Percentiles rank a stretch among this genome's conserved stretches.
These are phyloP conservation scores for Andrena trimmerana DNA, from an alignment of 2,888 invertebrate species.

Conservation along the genomic window DNA sequence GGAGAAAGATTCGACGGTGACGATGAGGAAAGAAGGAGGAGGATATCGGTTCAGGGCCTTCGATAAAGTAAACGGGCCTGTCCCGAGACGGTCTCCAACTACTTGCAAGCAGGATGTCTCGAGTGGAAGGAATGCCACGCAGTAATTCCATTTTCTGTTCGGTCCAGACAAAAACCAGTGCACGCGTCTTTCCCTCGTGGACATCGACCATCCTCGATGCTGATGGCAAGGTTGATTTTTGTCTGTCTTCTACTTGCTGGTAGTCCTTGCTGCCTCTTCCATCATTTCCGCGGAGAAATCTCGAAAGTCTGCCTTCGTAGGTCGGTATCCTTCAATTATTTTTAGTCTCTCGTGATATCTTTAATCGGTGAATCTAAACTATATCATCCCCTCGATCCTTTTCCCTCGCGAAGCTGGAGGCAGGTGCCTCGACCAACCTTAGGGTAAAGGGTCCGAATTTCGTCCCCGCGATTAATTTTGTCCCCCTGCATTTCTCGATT, in stretches of 20 bases:
- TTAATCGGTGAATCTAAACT: neutral
- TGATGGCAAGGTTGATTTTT: conserved; percentile 61
- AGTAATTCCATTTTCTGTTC: conserved; percentile 14
- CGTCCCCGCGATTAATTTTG: no score
- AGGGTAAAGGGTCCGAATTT: no score
- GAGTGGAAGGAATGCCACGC: conserved; percentile 14
- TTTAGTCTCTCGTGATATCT: neutral
- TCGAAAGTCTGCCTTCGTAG: neutral
- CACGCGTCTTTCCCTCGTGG: conserved; percentile 38
- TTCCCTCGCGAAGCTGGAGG: no score
- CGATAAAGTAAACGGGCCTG: conserved; percentile 35
- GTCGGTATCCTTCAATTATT: neutral
- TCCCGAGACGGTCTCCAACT: conserved; percentile 13
- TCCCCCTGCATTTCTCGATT: no score
- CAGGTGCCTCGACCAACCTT: no score
- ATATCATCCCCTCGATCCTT: no score
- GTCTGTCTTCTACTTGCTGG: conserved; percentile 50
- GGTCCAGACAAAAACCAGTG: no score
- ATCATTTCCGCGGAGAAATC: neutral
- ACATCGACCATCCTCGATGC: conserved; percentile 59
- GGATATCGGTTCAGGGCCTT: conserved; percentile 54
- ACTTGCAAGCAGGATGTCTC: conserved; percentile 25
- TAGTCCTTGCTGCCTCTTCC: conserved; percentile 47
- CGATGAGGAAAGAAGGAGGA: conserved; percentile 20
- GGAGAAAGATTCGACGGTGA: conserved; percentile 13